A percentile compares a stretch with the other conserved stretches of the same genome.
Conservation (phyloP, 1,140 invertebrate species). For the Caenorhabditis inopinata region DNA sequence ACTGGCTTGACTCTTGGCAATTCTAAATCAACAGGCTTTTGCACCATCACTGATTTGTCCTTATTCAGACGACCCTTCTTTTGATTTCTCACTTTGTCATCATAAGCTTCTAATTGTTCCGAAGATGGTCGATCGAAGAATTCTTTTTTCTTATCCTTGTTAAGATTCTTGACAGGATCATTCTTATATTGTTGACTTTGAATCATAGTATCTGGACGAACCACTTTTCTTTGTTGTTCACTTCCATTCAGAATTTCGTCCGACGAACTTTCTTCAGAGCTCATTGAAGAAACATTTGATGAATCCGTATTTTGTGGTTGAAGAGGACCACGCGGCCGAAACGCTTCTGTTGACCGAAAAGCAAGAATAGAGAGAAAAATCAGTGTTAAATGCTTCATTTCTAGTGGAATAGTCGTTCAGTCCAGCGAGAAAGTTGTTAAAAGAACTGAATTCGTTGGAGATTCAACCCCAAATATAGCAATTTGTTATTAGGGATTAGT, state of each 20-base stretch:
- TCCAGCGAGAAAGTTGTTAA: conserved; percentile 3
- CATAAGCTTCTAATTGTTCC: conserved; percentile 6
- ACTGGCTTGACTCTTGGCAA: no score
- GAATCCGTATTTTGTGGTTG: not conserved
- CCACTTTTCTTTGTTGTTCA: not conserved
- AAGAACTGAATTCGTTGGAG: not conserved
- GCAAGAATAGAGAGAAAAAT: conserved; percentile 15
- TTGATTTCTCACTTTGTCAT: not conserved
- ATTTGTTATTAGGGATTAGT: conserved; percentile 13
- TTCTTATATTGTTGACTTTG: not conserved
- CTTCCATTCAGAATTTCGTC: not conserved
- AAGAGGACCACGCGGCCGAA: not conserved
- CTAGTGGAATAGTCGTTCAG: not conserved
- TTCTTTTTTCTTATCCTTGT: not conserved
- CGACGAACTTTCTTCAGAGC: not conserved
- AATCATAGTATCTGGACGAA: conserved; percentile 5
- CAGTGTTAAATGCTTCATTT: conserved; percentile 3
- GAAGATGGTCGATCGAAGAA: conserved; percentile 28
- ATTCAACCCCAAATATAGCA: not conserved
- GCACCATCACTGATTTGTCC: not conserved
- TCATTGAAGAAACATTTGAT: not conserved
- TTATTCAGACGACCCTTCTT: not conserved
- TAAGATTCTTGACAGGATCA: not conserved
- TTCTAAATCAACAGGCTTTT: not conserved
- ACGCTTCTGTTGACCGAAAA: not conserved